Evolutionary conservation across 2,888 invertebrate genomes (phyloP), one percentile per base, ranked within the genome.

Genomic region (Heterodera filipjevi): DNA sequence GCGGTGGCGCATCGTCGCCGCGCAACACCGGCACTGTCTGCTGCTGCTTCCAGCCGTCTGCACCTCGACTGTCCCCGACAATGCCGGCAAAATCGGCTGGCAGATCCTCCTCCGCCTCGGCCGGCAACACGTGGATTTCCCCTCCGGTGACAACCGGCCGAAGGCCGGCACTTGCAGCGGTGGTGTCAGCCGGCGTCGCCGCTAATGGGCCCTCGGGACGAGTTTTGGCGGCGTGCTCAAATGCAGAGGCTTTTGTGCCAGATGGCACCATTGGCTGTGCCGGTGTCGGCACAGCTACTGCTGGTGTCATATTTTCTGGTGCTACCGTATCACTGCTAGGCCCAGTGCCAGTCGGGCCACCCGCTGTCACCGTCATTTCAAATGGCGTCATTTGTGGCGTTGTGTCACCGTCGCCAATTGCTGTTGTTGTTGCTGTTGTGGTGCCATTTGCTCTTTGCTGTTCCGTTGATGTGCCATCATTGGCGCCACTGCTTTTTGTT

Each of bases 11-110:
- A 19, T 68, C 68, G 33, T 68, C 68, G 19, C 68, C 68, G 68
- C 68, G 33, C 68, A 68, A 19, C 33, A 68, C 33, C 33, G 68
- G 68, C 68, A 68, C 68, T 2, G 68, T 68, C 33, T n/a, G 68
- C 33, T 35, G 68, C 68, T 35, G 68, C 68, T 35, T 32, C 68
- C 33, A 33, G 22, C 68, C 68, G 33, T 3, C 19, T 12, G 16
- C 49, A 49, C 49, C 16, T 16, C 66, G 30, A 3, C 16, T 30
- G 32, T 66, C 66, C 1, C 14, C 66, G 66, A 5, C 66, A 33
- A 14, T 16, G 16, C 49, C 1, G 16, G 49, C 49, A 49, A 49
- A 19, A 16, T 49, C 49, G 16, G 16, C 49, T 19, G 49, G 49
- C 27, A 59, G 6, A 16, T 68, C 68, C 33, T 32, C 68, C 68